Conservation (phyloP, 2,797 vertebrate species). For the Mus minutoides region DNA sequence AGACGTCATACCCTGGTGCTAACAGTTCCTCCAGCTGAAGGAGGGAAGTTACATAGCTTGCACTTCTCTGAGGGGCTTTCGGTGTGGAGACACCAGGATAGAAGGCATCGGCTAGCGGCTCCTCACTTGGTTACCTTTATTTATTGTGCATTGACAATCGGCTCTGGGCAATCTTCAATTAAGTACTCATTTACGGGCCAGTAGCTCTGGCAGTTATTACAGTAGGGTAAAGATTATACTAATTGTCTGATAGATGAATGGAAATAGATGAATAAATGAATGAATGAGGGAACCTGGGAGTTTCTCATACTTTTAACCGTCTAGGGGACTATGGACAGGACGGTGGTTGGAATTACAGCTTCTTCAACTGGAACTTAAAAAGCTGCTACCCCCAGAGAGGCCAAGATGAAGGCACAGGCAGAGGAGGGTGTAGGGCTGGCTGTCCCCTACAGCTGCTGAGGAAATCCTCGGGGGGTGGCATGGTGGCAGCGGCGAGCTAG, state of each 20-base stretch:
- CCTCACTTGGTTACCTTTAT: rapidly evolving
- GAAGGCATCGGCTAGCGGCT: rapidly evolving
- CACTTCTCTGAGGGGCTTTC: neutral
- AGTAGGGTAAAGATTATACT: neutral
- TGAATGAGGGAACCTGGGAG: neutral
- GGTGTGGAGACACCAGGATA: neutral
- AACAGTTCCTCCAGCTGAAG: rapidly evolving
- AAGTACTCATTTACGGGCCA: neutral
- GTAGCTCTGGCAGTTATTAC: neutral
- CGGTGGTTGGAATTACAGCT: neutral
- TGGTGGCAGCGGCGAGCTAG: neutral
- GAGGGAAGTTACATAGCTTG: neutral
- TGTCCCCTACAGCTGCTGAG: neutral
- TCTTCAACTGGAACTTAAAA: neutral
- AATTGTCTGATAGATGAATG: neutral
- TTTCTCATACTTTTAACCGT: neutral
- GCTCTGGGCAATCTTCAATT: neutral
- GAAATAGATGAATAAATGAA: neutral
- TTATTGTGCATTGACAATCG: neutral
- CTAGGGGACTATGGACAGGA: neutral
- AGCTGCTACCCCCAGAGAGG: neutral
- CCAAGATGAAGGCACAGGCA: neutral
- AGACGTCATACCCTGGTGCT: rapidly evolving
- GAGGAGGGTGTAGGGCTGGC: too few relatives aligned
- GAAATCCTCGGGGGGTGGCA: neutral